Base-by-base conservation (phyloP, 1,140 invertebrate genomes). In the Drosophila pseudoananassae region DNA sequence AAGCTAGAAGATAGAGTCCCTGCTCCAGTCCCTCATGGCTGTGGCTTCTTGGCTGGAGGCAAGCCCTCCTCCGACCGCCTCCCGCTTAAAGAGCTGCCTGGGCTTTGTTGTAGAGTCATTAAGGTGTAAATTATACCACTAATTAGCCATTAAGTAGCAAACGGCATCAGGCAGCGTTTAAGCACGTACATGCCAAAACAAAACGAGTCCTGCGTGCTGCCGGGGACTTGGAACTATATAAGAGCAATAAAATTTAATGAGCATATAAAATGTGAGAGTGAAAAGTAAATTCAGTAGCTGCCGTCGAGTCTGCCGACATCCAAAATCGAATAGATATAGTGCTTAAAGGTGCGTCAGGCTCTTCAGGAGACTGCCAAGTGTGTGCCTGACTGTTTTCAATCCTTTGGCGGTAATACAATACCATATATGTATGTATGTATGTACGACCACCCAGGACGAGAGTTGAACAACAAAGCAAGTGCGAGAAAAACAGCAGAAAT, bases 121-220 rank as follows among this genome's bases (percentile, higher is more conserved):
- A 87, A 85, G 78, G 82, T 87, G 82, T 87, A 87, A 87, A 87
- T 87, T 87, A 87, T 87, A 87, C 82, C 79, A 82, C 75, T 87
- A 87, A 87, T 87, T 87, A 87, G 82, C 78, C 82, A 87, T 87
- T 87, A 87, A 87, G 82, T 65, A 78, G 74, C 74, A 71, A 81
- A 73, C 68, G 69, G 61, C 57, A 63, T 29, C 25, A 69, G 47
- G 54, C 65, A 60, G 47, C 69, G 76, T 78, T 78, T 61, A 78
- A 76, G 55, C 60, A 74, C 77, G 66, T 70, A 66, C 57, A 59
- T 63, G 65, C 56, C 50, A 61, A 47, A 53, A 68, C 38, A 56
- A 46, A 63, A 40, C 56, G 53, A 47, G 55, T 64, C 53, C 54
- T 47, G 29, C 51, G 43, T 57, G 31, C 57, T 66, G 31, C 58